These are phyloP conservation scores for Physella acuta DNA, from an alignment of 1,140 invertebrate species.

Conservation along the genomic window DNA sequence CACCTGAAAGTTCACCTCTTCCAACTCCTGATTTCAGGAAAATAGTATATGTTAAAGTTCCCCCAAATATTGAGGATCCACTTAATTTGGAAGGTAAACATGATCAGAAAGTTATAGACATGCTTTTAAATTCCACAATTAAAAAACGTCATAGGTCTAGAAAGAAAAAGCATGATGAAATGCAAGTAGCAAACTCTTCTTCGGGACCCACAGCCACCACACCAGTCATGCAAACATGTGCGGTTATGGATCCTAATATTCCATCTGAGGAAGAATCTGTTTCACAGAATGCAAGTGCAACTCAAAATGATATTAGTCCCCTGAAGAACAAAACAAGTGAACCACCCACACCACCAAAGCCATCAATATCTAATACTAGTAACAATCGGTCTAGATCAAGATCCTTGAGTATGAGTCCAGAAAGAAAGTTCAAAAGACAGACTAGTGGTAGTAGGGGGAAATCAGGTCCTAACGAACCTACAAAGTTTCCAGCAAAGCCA, in stretches of 20 bases:
- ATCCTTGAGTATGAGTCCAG: slow-evolving; percentile 29
- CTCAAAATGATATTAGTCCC: neutral
- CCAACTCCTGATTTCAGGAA: slow-evolving; percentile 82
- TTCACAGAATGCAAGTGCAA: too few species aligned
- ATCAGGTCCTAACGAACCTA: slow-evolving; percentile 1
- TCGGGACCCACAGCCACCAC: neutral
- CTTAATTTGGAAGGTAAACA: slow-evolving; percentile 74
- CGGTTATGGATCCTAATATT: neutral
- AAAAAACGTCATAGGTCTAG: slow-evolving; percentile 26
- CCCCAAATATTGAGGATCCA: slow-evolving; percentile 88
- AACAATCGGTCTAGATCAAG: slow-evolving; percentile 7
- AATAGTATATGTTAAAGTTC: slow-evolving; percentile 87
- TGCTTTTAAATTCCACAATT: slow-evolving; percentile 17
- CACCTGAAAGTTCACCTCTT: slow-evolving; percentile 83
- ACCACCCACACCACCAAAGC: neutral
- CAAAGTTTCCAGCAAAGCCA: slow-evolving; percentile 30
- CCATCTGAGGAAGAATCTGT: neutral
- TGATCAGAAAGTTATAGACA: slow-evolving; percentile 26
- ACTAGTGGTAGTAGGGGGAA: slow-evolving; percentile 29
- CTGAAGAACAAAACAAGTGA: slow-evolving; percentile 9
- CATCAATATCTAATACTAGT: neutral
- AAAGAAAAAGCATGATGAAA: slow-evolving; percentile 18
- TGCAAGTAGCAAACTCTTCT: neutral
- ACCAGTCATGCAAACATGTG: neutral
- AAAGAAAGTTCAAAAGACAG: slow-evolving; percentile 30